These are phyloP conservation scores for Ectemnius lituratus DNA, from an alignment of 2,888 invertebrate genomes.

Conservation along the genomic window DNA sequence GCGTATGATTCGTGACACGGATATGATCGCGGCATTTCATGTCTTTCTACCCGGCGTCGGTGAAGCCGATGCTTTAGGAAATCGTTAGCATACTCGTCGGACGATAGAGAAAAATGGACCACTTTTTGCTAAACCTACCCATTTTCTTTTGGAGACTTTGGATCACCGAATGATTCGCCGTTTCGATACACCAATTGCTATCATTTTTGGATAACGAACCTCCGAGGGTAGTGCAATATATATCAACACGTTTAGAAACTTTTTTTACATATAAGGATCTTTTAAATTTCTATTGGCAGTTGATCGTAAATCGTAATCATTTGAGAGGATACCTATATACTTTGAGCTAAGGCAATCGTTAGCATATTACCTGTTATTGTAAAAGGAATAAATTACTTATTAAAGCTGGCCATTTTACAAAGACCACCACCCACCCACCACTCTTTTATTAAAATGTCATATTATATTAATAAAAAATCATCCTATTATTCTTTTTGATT, in stretches of 20 bases:
- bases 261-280: constrained; percentile 13
- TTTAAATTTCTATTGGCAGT: constrained; percentile 40
- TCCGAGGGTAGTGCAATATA: constrained; percentile 4
- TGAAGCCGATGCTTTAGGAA: constrained; percentile 7
- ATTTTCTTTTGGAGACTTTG: constrained; percentile 11
- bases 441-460: no score
- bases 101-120: constrained; percentile 36
- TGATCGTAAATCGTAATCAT: constrained; percentile 19
- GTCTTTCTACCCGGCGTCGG: constrained; percentile 40
- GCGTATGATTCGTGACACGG: neutral
- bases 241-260: constrained; percentile 20
- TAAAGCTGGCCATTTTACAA: constrained; percentile 8
- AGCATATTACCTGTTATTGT: constrained; percentile 35
- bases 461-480: no score
- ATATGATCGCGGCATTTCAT: constrained; percentile 26
- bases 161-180: constrained; percentile 25
- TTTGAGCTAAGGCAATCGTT: constrained; percentile 22
- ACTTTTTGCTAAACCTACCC: constrained; percentile 33
- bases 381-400: constrained; percentile 31
- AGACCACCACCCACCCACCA: no score
- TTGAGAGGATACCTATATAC: constrained; percentile 2
- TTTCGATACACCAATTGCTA: constrained; percentile 20
- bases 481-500: no score
- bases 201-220: constrained; percentile 19
- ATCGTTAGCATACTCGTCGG: constrained; percentile 33